Percentiles rank a stretch among this genome's conserved stretches.
phyloP scores from a whole-genome alignment of 1,140 invertebrate species.

The Leptestheria dahalacensis region DNA sequence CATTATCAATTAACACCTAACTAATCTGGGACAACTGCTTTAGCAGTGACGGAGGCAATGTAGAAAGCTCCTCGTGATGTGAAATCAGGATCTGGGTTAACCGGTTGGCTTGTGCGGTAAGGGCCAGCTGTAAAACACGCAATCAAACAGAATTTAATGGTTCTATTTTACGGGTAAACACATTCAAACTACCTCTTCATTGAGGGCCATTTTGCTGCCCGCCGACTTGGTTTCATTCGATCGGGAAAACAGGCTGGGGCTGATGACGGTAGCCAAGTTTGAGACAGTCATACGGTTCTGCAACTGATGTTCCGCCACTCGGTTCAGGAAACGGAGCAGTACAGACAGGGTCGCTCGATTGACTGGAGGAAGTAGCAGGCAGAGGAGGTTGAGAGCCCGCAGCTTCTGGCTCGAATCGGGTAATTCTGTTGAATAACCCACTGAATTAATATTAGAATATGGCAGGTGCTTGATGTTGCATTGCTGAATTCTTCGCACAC shows the following conservation, averaged over 20 bases:
- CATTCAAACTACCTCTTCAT: neutral
- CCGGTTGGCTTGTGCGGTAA: neutral
- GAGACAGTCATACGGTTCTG: slow-evolving; percentile 2
- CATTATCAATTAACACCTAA: too few species aligned
- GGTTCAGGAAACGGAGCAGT: slow-evolving; percentile 2
- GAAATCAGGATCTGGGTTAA: too few species aligned
- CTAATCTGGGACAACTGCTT: too few species aligned
- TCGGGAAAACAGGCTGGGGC: slow-evolving; percentile 1
- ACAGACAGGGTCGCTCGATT: neutral
- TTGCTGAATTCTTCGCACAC: neutral
- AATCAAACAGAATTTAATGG: neutral
- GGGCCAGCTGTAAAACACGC: neutral
- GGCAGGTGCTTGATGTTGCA: too few species aligned
- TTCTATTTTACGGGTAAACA: neutral
- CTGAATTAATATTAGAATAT: neutral
- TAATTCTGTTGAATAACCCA: neutral
- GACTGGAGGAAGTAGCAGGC: neutral
- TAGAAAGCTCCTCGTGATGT: too few species aligned
- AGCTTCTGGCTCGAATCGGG: neutral
- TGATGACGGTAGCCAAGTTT: slow-evolving; percentile 5
- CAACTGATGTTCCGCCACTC: neutral
- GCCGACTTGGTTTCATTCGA: neutral
- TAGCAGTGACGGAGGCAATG: too few species aligned
- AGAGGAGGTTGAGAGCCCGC: neutral
- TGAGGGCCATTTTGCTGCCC: neutral